Conservation (phyloP, 2,888 invertebrate genomes). For the Melanotus villosus region DNA sequence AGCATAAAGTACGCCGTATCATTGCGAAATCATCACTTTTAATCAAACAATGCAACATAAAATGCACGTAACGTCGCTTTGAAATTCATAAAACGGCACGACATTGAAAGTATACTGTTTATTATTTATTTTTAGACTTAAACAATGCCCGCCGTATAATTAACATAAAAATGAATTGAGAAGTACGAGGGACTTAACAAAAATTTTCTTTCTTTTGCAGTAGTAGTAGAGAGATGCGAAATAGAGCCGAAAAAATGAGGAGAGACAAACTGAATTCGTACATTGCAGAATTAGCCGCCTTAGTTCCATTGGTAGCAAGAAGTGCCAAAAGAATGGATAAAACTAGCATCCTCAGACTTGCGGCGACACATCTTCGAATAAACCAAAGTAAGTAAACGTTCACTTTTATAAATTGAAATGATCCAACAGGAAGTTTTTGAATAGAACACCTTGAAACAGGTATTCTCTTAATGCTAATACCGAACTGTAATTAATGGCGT, state of each 20-base stretch:
- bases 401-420: background rate
- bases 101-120: too few relatives aligned
- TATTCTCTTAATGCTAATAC: too few relatives aligned
- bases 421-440: background rate
- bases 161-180: too few relatives aligned
- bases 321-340: conserved; percentile 91
- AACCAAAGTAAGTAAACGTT: conserved; percentile 72
- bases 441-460: background rate
- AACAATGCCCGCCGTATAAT: too few relatives aligned
- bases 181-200: too few relatives aligned
- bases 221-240: conserved; percentile 85
- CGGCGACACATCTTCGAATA: conserved; percentile 88
- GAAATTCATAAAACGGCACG: too few relatives aligned
- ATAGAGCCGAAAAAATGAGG: conserved; percentile 92
- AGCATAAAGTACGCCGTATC: too few relatives aligned
- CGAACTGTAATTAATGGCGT: too few relatives aligned
- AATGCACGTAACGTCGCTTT: too few relatives aligned
- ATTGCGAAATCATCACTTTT: too few relatives aligned
- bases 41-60: too few relatives aligned
- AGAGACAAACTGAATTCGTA: conserved; percentile 90
- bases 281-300: conserved; percentile 84
- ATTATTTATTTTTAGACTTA: too few relatives aligned
- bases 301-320: conserved; percentile 87
- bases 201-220: conserved; percentile 68
- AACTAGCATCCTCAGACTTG: conserved; percentile 88